Percentiles rank a stretch among this genome's conserved stretches.
Conservation (phyloP, 1,140 invertebrate genomes). For the Hypsibius dujardini region DNA sequence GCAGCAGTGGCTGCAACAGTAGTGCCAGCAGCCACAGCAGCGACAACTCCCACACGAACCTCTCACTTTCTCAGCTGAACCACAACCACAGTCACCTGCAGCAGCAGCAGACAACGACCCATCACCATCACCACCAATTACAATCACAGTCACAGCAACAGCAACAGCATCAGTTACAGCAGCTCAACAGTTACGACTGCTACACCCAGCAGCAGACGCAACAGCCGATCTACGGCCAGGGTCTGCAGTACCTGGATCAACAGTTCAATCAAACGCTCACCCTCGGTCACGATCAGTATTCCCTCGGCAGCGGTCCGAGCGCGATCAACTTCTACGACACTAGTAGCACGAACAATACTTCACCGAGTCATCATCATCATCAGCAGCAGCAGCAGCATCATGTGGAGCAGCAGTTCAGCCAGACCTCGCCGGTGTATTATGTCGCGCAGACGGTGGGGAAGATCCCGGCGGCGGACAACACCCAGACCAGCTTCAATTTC, state of each 20-base stretch:
- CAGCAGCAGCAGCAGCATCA: neutral
- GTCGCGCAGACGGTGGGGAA: conserved; percentile 2
- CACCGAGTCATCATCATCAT: neutral
- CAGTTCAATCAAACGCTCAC: no score
- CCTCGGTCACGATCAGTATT: no score
- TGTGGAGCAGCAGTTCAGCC: neutral
- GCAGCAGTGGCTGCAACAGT: no score
- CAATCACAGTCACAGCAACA: no score
- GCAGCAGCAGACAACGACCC: neutral
- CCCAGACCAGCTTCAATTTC: neutral
- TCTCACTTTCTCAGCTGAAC: neutral
- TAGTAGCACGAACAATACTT: neutral
- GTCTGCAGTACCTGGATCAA: neutral
- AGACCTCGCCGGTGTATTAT: neutral
- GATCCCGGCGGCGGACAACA: neutral
- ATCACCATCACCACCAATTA: neutral
- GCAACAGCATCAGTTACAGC: neutral
- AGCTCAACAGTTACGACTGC: conserved; percentile 4
- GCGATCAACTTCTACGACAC: neutral
- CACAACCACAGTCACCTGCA: no score
- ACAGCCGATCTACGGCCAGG: neutral
- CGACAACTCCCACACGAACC: neutral
- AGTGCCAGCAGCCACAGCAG: no score
- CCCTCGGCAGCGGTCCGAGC: no score
- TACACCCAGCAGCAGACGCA: neutral